Percentiles rank a stretch among this genome's conserved stretches.
These are phyloP conservation scores for Isotomurus palustris DNA, from an alignment of 2,888 invertebrate species.

Conservation along the genomic window DNA sequence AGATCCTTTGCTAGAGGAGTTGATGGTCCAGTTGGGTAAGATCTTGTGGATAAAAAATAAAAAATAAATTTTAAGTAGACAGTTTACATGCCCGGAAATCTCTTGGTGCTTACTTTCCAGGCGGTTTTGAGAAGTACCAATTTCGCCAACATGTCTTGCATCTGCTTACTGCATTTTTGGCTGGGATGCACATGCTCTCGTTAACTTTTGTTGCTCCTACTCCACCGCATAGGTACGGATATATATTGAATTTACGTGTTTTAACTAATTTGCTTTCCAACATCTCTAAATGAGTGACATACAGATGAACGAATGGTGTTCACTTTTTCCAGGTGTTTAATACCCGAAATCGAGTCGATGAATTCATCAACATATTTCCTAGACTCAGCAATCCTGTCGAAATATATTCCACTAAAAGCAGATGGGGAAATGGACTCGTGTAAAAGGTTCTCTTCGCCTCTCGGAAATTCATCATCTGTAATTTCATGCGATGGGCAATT, in stretches of 20 bases:
- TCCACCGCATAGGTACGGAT: slow-evolving; percentile 37
- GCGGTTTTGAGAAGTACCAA: slow-evolving; percentile 40
- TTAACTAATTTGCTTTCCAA: too few relatives aligned
- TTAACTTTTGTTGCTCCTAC: slow-evolving; percentile 39
- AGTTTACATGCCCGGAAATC: neutral
- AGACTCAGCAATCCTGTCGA: slow-evolving; percentile 24
- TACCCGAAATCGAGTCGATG: slow-evolving; percentile 19
- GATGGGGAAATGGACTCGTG: slow-evolving; percentile 63
- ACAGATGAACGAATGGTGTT: too few relatives aligned
- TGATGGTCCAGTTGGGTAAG: slow-evolving; percentile 35
- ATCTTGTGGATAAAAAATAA: neutral
- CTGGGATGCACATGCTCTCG: slow-evolving; percentile 44
- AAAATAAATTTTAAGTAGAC: neutral
- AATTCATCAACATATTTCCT: slow-evolving; percentile 10
- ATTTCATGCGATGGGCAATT: slow-evolving; percentile 25
- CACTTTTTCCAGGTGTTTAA: slow-evolving; percentile 37
- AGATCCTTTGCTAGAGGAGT: slow-evolving; percentile 28
- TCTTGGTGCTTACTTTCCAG: slow-evolving; percentile 6
- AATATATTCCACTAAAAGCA: slow-evolving; percentile 58
- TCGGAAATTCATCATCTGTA: slow-evolving; percentile 4
- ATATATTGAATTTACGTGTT: neutral
- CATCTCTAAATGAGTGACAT: too few relatives aligned
- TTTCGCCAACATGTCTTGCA: slow-evolving; percentile 36
- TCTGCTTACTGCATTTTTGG: slow-evolving; percentile 39
- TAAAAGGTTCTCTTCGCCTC: slow-evolving; percentile 46